These are phyloP conservation scores for Crenichthys baileyi DNA, from an alignment of 2,797 vertebrate genomes.

Conservation along the genomic window DNA sequence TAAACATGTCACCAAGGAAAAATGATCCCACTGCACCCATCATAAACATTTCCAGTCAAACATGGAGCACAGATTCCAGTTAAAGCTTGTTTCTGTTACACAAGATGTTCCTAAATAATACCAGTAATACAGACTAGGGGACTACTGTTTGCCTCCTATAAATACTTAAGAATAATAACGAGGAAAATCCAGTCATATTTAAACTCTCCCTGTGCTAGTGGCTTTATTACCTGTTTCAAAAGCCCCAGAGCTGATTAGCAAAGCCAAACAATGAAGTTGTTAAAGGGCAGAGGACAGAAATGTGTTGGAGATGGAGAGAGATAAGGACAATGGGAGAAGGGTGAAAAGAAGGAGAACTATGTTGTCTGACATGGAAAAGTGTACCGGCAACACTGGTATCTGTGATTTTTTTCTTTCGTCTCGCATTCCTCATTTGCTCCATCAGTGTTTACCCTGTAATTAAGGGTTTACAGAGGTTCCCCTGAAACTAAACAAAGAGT, in stretches of 20 bases:
- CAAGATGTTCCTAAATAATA: conserved; percentile 9
- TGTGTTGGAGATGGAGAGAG: conserved; percentile 20
- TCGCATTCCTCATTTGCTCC: conserved; percentile 1
- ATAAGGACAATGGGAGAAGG: neutral
- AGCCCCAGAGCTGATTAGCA: neutral
- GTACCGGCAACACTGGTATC: conserved; percentile 26
- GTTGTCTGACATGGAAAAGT: conserved; percentile 41
- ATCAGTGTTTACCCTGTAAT: conserved; percentile 13
- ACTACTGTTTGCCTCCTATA: conserved; percentile 2
- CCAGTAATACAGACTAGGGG: conserved; percentile 1
- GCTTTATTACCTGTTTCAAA: conserved; percentile 22
- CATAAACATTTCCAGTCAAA: conserved; percentile 35
- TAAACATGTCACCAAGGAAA: conserved; percentile 38
- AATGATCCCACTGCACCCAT: conserved; percentile 26
- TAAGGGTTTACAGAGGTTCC: conserved; percentile 17
- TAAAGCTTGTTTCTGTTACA: conserved; percentile 36
- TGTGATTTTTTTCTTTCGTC: conserved; percentile 6
- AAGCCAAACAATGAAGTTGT: conserved; percentile 31
- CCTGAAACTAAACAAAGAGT: conserved; percentile 9
- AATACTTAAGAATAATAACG: conserved; percentile 5
- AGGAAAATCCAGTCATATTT: neutral
- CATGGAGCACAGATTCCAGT: conserved; percentile 32
- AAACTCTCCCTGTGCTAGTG: conserved; percentile 3
- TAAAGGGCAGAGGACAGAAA: conserved; percentile 22
- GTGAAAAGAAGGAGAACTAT: conserved; percentile 1